phyloP scores from a whole-genome alignment of 2,797 vertebrate genomes.

The Leptatherina wallacei region DNA sequence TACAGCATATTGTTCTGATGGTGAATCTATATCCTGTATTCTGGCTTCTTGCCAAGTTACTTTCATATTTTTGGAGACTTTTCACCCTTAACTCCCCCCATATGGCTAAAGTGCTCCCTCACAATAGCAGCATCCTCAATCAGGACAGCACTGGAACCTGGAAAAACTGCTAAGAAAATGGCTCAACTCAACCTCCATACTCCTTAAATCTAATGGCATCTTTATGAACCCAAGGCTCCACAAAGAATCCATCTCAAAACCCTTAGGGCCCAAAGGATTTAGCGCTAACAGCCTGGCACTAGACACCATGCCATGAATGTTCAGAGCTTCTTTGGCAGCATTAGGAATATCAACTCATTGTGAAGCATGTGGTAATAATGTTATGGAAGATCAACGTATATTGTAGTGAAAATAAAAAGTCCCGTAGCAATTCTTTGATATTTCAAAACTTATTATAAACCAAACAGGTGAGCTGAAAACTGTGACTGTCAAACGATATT shows the following conservation, averaged over 20 bases:
- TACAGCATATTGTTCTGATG: not conserved
- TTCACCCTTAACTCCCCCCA: not conserved
- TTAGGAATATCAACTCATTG: not conserved
- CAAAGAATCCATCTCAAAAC: not conserved
- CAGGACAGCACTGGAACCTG: not conserved
- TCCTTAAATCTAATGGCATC: not conserved
- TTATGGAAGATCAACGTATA: not conserved
- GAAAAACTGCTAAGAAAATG: not conserved
- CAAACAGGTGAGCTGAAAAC: not conserved
- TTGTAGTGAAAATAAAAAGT: not conserved
- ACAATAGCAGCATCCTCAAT: not conserved
- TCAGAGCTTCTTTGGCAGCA: not conserved
- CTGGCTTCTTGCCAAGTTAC: not conserved
- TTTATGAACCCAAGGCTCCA: not conserved
- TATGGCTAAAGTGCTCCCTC: not conserved
- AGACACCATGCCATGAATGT: not conserved
- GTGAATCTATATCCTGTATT: not conserved
- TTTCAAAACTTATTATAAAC: not conserved
- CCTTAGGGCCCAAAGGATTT: too few species aligned
- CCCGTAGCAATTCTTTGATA: not conserved
- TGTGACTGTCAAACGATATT: not conserved
- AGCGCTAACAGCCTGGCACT: not conserved
- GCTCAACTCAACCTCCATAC: not conserved
- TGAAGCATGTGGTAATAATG: not conserved
- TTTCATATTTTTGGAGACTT: not conserved